Percentiles rank a stretch among this genome's conserved stretches.
phyloP scores from a whole-genome alignment of 2,797 vertebrate species.

The Rostrhamus sociabilis region DNA sequence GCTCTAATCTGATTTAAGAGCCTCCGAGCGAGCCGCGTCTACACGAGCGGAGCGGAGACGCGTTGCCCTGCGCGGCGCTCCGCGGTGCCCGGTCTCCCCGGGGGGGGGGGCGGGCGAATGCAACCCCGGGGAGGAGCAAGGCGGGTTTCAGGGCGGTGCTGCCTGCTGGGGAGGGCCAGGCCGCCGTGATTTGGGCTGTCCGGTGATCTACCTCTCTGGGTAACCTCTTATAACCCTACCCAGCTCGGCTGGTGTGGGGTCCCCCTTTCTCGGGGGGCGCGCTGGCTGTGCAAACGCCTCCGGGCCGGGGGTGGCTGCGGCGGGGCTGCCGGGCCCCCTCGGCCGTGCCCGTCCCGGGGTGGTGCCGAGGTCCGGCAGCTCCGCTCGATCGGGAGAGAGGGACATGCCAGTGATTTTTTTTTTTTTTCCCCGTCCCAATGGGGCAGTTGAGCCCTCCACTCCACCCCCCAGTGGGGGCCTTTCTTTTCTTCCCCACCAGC shows the following conservation, averaged over 20 bases:
- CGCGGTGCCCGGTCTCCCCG: neutral
- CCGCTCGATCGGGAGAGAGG: neutral
- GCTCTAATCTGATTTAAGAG: conserved; percentile 60
- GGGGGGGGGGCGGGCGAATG: neutral
- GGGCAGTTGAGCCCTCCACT: conserved; percentile 61
- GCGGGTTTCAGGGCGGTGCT: too few relatives aligned
- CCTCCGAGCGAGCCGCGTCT: neutral
- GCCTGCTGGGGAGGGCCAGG: neutral
- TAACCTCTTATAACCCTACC: neutral
- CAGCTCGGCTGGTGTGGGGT: neutral
- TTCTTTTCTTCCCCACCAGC: conserved; percentile 80
- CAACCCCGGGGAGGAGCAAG: neutral
- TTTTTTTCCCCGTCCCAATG: neutral
- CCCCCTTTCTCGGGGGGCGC: too few relatives aligned
- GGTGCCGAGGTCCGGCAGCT: neutral
- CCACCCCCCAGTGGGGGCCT: conserved; percentile 69
- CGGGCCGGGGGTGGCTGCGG: neutral
- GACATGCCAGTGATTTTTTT: conserved; percentile 2
- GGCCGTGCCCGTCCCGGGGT: neutral
- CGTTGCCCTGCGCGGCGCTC: neutral
- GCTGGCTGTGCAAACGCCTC: neutral
- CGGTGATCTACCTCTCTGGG: neutral
- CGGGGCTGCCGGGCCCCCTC: neutral
- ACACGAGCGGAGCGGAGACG: neutral
- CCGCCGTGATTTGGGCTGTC: neutral